Evolutionary conservation across 1,140 invertebrate species (phyloP).

Genomic region (Phocides pigmalion): DNA sequence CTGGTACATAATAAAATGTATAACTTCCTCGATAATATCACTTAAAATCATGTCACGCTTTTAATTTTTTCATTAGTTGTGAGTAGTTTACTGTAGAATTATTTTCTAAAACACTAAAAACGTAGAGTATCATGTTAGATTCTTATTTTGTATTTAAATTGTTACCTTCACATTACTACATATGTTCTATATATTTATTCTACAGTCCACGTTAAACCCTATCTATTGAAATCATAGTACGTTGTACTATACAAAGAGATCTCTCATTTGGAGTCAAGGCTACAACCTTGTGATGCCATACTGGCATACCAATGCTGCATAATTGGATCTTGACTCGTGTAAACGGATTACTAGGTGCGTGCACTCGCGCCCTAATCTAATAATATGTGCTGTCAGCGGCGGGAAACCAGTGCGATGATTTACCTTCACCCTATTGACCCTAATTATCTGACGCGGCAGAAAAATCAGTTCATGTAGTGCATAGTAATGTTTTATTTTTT

Average conservation of each 20-base stretch:
- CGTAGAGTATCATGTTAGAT: no score
- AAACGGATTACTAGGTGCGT: slow-evolving; percentile 44
- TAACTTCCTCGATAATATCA: no score
- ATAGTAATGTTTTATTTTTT: no score
- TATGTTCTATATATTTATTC: no score
- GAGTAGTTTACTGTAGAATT: no score
- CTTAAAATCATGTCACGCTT: no score
- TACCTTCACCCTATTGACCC: slow-evolving; percentile 26
- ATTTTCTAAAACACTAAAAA: no score
- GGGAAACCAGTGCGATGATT: slow-evolving; percentile 31
- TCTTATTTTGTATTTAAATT: no score
- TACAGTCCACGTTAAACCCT: no score
- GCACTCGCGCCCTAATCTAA: slow-evolving; percentile 43
- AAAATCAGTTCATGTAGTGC: background rate
- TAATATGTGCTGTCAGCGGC: slow-evolving; percentile 19
- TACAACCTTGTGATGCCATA: slow-evolving; percentile 41
- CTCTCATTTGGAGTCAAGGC: slow-evolving; percentile 41
- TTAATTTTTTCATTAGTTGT: no score
- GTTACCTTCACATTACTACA: no score
- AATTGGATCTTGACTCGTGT: slow-evolving; percentile 44
- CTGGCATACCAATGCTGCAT: slow-evolving; percentile 29
- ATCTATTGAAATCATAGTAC: background rate
- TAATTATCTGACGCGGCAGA: slow-evolving; percentile 14
- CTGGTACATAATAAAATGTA: no score
- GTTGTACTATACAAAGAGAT: slow-evolving; percentile 13